Conservation (phyloP, 2,888 invertebrate species). For the Callyntrura guangdongensis region DNA sequence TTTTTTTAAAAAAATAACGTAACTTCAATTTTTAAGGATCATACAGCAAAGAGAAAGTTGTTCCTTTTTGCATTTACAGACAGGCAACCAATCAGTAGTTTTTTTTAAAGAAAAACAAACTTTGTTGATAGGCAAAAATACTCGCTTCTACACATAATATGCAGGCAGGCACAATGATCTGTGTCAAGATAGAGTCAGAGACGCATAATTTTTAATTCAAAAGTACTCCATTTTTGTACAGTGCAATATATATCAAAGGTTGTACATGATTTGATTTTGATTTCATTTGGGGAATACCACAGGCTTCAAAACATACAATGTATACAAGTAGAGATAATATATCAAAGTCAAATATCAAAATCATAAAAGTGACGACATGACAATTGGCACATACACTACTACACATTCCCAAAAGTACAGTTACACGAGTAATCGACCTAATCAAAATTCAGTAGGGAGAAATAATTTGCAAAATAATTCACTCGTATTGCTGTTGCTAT, state of each 20-base stretch:
- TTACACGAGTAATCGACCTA: constrained; percentile 10
- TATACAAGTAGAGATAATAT: background rate
- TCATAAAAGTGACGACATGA: constrained; percentile 28
- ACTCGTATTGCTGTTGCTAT: too few relatives aligned
- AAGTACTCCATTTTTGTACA: constrained; percentile 6
- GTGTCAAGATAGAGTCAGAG: constrained; percentile 49
- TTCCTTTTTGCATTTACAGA: background rate
- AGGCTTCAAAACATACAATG: too few relatives aligned
- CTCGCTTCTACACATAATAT: background rate
- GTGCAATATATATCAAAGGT: background rate
- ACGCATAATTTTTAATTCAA: constrained; percentile 32
- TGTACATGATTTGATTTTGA: background rate
- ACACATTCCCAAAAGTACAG: constrained; percentile 24
- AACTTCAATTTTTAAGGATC: background rate
- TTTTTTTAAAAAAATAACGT: too few relatives aligned
- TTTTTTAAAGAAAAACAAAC: constrained; percentile 40
- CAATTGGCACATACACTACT: constrained; percentile 53
- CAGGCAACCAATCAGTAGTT: background rate
- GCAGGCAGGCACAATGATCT: constrained; percentile 20
- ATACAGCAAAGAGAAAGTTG: constrained; percentile 72
- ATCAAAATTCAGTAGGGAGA: background rate
- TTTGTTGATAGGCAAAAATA: constrained; percentile 4
- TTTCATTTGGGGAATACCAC: constrained; percentile 56
- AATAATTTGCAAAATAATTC: background rate
- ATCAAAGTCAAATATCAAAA: background rate